A percentile compares a stretch with the other conserved stretches of the same genome.
phyloP scores from a whole-genome alignment of 2,888 invertebrate species.

The Drosophila meridionalis region DNA sequence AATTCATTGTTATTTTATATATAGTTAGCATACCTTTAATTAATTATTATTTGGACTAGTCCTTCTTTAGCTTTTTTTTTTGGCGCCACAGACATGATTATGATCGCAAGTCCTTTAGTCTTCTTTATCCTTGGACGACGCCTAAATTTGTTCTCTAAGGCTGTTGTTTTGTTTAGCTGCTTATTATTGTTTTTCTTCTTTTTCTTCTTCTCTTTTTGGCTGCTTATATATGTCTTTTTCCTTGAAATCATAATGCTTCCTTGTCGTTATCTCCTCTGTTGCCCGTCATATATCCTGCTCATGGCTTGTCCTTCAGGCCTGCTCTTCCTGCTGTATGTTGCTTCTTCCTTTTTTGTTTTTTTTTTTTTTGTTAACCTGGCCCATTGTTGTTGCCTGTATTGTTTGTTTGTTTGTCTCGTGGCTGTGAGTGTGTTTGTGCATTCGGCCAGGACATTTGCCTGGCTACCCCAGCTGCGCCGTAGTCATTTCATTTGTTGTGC shows the following conservation, averaged over 20 bases:
- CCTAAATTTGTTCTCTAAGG: conserved; percentile 5
- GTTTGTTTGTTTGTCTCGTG: conserved; percentile 49
- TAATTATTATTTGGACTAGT: not conserved
- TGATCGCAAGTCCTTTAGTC: not conserved
- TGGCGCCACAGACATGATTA: not conserved
- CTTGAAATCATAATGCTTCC: conserved; percentile 27
- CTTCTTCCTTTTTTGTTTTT: conserved; percentile 42
- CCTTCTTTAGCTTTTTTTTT: not conserved
- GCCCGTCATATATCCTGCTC: conserved; percentile 32
- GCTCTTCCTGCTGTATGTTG: conserved; percentile 61
- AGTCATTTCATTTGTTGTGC: conserved; percentile 65
- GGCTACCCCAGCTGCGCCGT: conserved; percentile 38
- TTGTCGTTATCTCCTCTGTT: conserved; percentile 22
- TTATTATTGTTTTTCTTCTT: conserved; percentile 40
- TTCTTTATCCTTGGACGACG: not conserved
- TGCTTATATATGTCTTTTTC: conserved; percentile 46
- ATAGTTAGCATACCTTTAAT: not conserved
- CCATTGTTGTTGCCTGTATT: conserved; percentile 56
- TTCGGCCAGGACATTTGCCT: conserved; percentile 60
- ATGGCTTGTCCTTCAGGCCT: conserved; percentile 59
- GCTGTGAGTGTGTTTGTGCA: conserved; percentile 32
- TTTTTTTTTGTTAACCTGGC: conserved; percentile 53
- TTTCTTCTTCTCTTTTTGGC: conserved; percentile 41
- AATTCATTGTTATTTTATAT: not conserved
- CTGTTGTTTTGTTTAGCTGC: conserved; percentile 39